These are phyloP conservation scores for Epinephelus fuscoguttatus DNA, from an alignment of 2,113 vertebrate genomes.

Conservation along the genomic window DNA sequence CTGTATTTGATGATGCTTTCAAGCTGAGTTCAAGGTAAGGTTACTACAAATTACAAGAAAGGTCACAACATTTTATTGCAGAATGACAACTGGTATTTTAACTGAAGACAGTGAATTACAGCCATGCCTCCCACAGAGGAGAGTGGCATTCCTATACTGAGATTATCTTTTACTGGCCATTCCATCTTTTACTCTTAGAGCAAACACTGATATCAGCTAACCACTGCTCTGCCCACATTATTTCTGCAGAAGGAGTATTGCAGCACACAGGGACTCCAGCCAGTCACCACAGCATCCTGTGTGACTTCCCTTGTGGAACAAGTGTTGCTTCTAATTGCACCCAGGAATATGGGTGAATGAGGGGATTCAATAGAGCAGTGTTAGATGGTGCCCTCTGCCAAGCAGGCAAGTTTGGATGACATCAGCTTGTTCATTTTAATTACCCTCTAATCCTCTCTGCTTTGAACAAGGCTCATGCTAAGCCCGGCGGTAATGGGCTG, in stretches of 20 bases:
- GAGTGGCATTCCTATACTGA: slow-evolving; percentile 23
- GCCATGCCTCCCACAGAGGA: slow-evolving; percentile 14
- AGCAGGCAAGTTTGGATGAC: slow-evolving; percentile 62
- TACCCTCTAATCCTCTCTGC: slow-evolving; percentile 51
- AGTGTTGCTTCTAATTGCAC: slow-evolving; percentile 54
- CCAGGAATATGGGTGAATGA: slow-evolving; percentile 40
- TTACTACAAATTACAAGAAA: slow-evolving; percentile 67
- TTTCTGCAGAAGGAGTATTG: slow-evolving; percentile 17
- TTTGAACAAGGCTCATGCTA: slow-evolving; percentile 56
- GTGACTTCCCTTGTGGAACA: slow-evolving; percentile 22
- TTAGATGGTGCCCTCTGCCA: slow-evolving; percentile 31
- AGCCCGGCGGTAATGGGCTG: slow-evolving; percentile 54
- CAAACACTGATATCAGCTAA: slow-evolving; percentile 27
- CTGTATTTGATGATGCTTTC: slow-evolving; percentile 67
- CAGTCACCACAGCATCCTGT: slow-evolving; percentile 44
- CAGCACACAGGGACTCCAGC: slow-evolving; percentile 10
- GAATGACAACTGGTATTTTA: slow-evolving; percentile 63
- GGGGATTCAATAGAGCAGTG: slow-evolving; percentile 27
- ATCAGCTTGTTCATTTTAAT: slow-evolving; percentile 68
- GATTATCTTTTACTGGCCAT: slow-evolving; percentile 30
- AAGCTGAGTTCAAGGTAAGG: slow-evolving; percentile 66
- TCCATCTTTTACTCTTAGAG: slow-evolving; percentile 27
- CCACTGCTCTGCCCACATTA: slow-evolving; percentile 6
- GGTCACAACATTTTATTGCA: slow-evolving; percentile 54
- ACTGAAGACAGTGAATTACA: slow-evolving; percentile 50